Conservation (phyloP, 2,888 invertebrate genomes). For the Parnassius orleans region DNA sequence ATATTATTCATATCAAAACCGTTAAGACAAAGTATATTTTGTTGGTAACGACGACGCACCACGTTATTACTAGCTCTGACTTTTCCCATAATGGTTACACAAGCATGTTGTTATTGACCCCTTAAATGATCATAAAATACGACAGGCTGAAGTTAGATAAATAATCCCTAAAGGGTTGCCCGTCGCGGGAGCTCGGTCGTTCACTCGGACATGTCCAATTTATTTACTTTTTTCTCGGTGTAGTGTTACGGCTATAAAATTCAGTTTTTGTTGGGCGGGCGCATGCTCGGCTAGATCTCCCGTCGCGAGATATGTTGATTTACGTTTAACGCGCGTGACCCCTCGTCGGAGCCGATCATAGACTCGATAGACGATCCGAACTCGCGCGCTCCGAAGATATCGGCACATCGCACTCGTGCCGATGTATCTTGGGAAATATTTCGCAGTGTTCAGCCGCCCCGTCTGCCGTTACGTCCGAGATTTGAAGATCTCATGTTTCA, state of each 20-base stretch:
- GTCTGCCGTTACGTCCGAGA: conserved; percentile 58
- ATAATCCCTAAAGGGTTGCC: conserved; percentile 41
- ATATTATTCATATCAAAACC: too few species aligned
- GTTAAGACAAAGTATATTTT: too few species aligned
- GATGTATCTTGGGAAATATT: conserved; percentile 78
- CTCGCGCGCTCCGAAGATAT: conserved; percentile 72
- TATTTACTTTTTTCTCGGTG: conserved; percentile 73
- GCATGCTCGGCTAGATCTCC: conserved; percentile 75
- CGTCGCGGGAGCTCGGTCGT: conserved; percentile 53
- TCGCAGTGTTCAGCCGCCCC: conserved; percentile 55
- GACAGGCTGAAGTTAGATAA: conserved; percentile 26
- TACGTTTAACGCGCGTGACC: conserved; percentile 81
- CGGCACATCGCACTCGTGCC: conserved; percentile 77
- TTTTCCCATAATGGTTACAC: conserved; percentile 12
- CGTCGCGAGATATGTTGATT: conserved; percentile 81
- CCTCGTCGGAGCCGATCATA: conserved; percentile 75
- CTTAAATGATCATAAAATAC: conserved; percentile 26
- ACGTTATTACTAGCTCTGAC: conserved; percentile 9
- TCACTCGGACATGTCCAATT: conserved; percentile 69
- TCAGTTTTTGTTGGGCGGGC: conserved; percentile 74
- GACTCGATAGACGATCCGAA: conserved; percentile 77
- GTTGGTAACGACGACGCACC: conserved; percentile 1
- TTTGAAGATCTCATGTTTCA: conserved; percentile 70
- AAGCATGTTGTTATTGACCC: conserved; percentile 23
- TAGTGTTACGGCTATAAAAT: conserved; percentile 77